Conservation (phyloP, 2,113 vertebrate genomes). For the Cyanoderma ruficeps region DNA sequence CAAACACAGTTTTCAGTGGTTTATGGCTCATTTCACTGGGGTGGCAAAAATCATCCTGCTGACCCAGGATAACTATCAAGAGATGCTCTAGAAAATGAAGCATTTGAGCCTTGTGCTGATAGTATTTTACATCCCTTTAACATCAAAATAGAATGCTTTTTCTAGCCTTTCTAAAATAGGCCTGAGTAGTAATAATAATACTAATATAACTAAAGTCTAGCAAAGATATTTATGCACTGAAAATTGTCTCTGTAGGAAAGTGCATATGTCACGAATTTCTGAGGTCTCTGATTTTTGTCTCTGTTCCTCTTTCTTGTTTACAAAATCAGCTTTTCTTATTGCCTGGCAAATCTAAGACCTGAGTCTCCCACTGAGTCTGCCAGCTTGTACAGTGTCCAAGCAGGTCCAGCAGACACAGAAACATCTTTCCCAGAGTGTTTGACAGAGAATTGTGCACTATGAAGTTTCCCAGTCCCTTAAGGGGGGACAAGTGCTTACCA, state of each 20-base stretch:
- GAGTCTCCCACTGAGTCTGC: neutral
- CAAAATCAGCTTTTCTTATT: neutral
- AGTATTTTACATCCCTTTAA: neutral
- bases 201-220: neutral
- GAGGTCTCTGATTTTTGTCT: neutral
- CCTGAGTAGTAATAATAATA: neutral
- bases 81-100: neutral
- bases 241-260: neutral
- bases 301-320: neutral
- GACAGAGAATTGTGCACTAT: neutral
- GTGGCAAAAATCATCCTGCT: neutral
- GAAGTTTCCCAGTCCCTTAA: neutral
- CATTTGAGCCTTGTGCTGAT: neutral
- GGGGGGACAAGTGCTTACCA: neutral
- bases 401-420: neutral
- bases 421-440: neutral
- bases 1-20: neutral
- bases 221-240: neutral
- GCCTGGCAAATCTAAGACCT: neutral
- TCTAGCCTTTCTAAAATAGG: neutral
- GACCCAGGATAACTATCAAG: neutral
- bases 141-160: neutral
- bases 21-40: slow-evolving; percentile 29
- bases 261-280: neutral
- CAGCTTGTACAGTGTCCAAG: neutral